Evolutionary conservation across 2,113 vertebrate genomes (phyloP).

Genomic region (Colossoma macropomum): DNA sequence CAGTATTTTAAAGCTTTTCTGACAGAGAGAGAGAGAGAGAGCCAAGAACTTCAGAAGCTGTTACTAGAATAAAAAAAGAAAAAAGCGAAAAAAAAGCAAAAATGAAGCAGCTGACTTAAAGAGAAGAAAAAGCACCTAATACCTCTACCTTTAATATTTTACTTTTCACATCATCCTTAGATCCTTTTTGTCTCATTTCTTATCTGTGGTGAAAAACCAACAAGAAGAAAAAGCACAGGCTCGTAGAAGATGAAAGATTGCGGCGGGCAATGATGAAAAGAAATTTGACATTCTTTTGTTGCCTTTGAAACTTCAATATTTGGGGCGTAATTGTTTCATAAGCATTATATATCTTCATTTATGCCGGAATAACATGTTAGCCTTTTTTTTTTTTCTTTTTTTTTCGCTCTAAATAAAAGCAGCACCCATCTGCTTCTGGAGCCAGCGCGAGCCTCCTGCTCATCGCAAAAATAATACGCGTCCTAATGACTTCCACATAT

Average conservation of each 20-base stretch:
- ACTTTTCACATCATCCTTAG: constrained; percentile 72
- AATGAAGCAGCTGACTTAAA: constrained; percentile 69
- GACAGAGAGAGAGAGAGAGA: constrained; percentile 19
- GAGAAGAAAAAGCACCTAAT: constrained; percentile 66
- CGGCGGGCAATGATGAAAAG: constrained; percentile 82
- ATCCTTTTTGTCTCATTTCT: constrained; percentile 70
- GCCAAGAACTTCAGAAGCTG: constrained; percentile 68
- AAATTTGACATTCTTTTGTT: constrained; percentile 94
- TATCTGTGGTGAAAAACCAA: constrained; percentile 64
- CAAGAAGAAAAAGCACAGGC: constrained; percentile 53
- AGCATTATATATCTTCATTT: constrained; percentile 96
- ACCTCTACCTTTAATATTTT: constrained; percentile 73
- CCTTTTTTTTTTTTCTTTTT: constrained; percentile 79
- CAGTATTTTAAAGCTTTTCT: constrained; percentile 67
- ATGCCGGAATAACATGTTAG: constrained; percentile 87
- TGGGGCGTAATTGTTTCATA: constrained; percentile 95
- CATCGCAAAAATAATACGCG: constrained; percentile 99
- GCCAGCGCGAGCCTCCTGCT: constrained; percentile 96
- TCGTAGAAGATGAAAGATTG: constrained; percentile 77
- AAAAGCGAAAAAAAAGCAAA: constrained; percentile 71
- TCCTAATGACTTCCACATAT: constrained; percentile 99
- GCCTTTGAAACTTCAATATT: constrained; percentile 96
- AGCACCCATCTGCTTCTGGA: constrained; percentile 99
- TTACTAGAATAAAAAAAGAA: constrained; percentile 62
- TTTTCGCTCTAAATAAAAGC: constrained; percentile 89